A percentile compares a stretch with the other conserved stretches of the same genome.
Evolutionary conservation across 2,113 vertebrate genomes (phyloP).

Genomic region (Sarotherodon lohbergeri): DNA sequence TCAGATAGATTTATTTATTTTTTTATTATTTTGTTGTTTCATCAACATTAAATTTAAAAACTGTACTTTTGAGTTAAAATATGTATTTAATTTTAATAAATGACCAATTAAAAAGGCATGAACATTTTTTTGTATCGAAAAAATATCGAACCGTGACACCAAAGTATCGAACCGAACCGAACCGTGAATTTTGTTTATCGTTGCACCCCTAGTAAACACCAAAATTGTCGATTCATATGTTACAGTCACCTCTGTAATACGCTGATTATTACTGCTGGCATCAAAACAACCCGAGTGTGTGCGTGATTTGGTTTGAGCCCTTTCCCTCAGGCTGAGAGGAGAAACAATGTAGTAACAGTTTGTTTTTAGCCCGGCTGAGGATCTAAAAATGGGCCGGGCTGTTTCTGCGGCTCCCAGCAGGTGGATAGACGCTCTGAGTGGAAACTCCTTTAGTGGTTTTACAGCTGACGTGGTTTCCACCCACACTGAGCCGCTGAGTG

Average conservation of each 20-base stretch:
- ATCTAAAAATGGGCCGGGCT: constrained; percentile 12
- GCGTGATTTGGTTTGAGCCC: background rate
- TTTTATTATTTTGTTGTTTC: too few relatives aligned
- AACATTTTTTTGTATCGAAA: too few relatives aligned
- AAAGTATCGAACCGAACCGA: too few relatives aligned
- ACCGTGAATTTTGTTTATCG: too few relatives aligned
- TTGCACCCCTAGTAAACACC: too few relatives aligned
- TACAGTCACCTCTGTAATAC: background rate
- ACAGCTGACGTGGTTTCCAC: constrained; percentile 10
- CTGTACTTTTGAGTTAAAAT: too few relatives aligned
- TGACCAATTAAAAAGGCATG: too few relatives aligned
- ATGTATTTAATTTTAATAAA: too few relatives aligned
- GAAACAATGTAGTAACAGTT: constrained; percentile 12
- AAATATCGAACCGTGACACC: too few relatives aligned
- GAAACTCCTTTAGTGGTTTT: constrained; percentile 16
- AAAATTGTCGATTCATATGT: background rate
- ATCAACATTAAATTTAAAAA: too few relatives aligned
- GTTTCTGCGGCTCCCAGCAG: constrained; percentile 4
- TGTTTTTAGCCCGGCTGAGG: background rate
- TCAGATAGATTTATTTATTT: too few relatives aligned
- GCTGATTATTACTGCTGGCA: background rate
- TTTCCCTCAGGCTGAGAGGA: background rate
- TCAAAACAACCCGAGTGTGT: too few relatives aligned
- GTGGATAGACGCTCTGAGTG: background rate
- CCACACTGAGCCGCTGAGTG: background rate